phyloP scores from a whole-genome alignment of 1,140 invertebrate genomes.

The Drosophila nannoptera region DNA sequence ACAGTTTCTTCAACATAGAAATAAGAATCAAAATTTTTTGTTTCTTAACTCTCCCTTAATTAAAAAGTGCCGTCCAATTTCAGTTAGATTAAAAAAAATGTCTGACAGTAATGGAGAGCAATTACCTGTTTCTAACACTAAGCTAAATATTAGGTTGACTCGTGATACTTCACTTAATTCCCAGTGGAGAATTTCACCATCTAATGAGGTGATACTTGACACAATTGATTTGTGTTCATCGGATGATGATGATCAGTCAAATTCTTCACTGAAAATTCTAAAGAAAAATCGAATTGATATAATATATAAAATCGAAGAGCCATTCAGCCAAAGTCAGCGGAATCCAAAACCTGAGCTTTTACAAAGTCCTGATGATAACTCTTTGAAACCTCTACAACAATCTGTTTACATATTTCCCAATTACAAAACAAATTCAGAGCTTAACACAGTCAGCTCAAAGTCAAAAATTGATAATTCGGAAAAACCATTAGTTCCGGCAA shows the following conservation, averaged over 20 bases:
- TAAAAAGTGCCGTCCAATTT: slow-evolving; percentile 79
- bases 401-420: slow-evolving; percentile 77
- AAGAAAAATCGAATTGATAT: slow-evolving; percentile 36
- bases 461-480: slow-evolving; percentile 47
- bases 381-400: slow-evolving; percentile 66
- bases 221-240: slow-evolving; percentile 81
- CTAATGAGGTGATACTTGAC: slow-evolving; percentile 77
- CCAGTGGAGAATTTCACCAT: slow-evolving; percentile 74
- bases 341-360: slow-evolving; percentile 21
- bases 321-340: slow-evolving; percentile 28
- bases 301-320: slow-evolving; percentile 40
- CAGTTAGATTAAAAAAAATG: slow-evolving; percentile 79
- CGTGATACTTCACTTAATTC: slow-evolving; percentile 69
- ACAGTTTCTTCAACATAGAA: slow-evolving; percentile 65
- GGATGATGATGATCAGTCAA: slow-evolving; percentile 79
- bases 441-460: slow-evolving; percentile 52
- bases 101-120: slow-evolving; percentile 74
- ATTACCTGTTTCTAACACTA: slow-evolving; percentile 59
- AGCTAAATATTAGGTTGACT: slow-evolving; percentile 75
- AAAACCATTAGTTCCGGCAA: slow-evolving; percentile 41
- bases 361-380: slow-evolving; percentile 36
- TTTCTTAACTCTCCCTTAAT: slow-evolving; percentile 72
- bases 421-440: slow-evolving; percentile 66
- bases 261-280: slow-evolving; percentile 22
- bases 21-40: slow-evolving; percentile 66